These are phyloP conservation scores for Neoitamus cyanurus DNA, from an alignment of 2,888 invertebrate species.

Conservation along the genomic window DNA sequence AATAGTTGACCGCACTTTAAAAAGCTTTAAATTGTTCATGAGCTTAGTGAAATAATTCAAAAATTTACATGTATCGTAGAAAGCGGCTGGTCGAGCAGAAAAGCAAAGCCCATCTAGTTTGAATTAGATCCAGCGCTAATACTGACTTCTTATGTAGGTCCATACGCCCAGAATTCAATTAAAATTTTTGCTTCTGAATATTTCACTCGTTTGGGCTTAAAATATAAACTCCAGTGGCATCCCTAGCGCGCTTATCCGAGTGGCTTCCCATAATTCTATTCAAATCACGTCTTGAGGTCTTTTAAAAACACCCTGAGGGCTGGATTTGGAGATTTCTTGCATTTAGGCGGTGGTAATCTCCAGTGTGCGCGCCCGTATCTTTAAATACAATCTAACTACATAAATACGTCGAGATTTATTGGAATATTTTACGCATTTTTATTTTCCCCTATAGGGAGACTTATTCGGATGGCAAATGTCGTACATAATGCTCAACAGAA, in stretches of 20 bases:
- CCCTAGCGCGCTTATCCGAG: background rate
- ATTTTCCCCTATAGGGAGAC: slow-evolving; percentile 16
- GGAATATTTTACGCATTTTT: slow-evolving; percentile 41
- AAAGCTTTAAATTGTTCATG: too few species aligned
- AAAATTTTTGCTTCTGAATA: background rate
- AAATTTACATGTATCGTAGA: too few species aligned
- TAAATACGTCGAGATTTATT: slow-evolving; percentile 33
- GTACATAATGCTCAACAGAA: slow-evolving; percentile 7
- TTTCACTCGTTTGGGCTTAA: background rate
- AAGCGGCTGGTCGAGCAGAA: too few species aligned
- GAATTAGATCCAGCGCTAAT: background rate
- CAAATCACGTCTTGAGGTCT: slow-evolving; percentile 5
- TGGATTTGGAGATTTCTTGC: slow-evolving; percentile 14
- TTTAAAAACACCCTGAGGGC: background rate
- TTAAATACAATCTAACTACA: slow-evolving; percentile 31
- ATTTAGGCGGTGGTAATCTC: background rate
- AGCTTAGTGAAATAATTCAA: too few species aligned
- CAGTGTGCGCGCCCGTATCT: background rate
- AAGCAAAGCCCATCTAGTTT: too few species aligned
- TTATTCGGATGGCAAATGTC: background rate
- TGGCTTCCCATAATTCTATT: slow-evolving; percentile 12
- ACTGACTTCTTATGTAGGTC: background rate
- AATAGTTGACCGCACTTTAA: too few species aligned
- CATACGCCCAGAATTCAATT: background rate
- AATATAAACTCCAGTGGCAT: background rate